These are phyloP conservation scores for Telenomus remus DNA, from an alignment of 1,140 invertebrate genomes.

Conservation along the genomic window DNA sequence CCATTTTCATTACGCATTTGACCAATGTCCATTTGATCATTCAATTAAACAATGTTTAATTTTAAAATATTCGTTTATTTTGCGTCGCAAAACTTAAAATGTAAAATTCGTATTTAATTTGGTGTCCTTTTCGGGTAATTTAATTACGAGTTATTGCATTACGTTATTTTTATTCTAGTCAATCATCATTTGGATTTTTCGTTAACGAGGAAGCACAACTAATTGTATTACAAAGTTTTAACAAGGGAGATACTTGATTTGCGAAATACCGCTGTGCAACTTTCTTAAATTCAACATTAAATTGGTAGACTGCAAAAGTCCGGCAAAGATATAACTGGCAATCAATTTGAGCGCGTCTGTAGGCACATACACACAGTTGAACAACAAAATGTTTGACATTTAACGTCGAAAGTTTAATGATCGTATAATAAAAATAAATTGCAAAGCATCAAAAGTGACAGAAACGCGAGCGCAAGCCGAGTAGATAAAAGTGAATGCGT, in stretches of 20 bases:
- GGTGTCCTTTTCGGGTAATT: slow-evolving; percentile 44
- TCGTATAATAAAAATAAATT: not conserved
- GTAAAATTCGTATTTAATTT: slow-evolving; percentile 18
- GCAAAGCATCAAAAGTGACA: not conserved
- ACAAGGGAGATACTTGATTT: slow-evolving; percentile 55
- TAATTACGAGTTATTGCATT: slow-evolving; percentile 46
- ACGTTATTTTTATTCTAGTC: slow-evolving; percentile 48
- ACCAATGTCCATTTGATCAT: too few species aligned
- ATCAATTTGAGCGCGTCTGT: slow-evolving; percentile 23
- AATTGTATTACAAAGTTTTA: slow-evolving; percentile 59
- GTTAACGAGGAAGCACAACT: slow-evolving; percentile 56
- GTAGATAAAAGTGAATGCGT: not conserved
- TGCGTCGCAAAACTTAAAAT: too few species aligned
- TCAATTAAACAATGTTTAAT: too few species aligned
- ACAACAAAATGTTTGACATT: slow-evolving; percentile 15
- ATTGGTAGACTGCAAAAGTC: slow-evolving; percentile 41
- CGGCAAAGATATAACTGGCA: slow-evolving; percentile 27
- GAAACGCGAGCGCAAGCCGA: not conserved
- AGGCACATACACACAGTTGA: not conserved
- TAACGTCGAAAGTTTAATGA: slow-evolving; percentile 16
- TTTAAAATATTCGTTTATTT: too few species aligned
- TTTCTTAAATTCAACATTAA: slow-evolving; percentile 55
- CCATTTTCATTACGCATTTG: too few species aligned
- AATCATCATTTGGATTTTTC: slow-evolving; percentile 55
- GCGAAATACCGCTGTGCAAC: slow-evolving; percentile 38